These are phyloP conservation scores for Epirrita christyi DNA, from an alignment of 2,888 invertebrate species.

Conservation along the genomic window DNA sequence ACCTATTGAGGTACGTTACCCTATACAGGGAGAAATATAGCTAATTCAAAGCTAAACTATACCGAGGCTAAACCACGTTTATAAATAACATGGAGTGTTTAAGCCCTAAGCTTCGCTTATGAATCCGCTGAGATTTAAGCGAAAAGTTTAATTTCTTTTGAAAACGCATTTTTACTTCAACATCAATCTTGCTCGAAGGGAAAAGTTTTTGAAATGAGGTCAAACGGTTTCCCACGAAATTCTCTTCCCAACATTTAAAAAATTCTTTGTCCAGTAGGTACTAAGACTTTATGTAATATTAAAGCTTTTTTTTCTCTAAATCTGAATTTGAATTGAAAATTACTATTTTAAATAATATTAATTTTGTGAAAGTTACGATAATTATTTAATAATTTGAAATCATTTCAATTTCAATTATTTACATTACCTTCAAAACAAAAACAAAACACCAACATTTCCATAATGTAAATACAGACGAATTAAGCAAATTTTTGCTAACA, in stretches of 20 bases:
- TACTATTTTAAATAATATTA: no score
- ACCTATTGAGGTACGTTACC: no score
- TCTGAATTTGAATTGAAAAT: neutral
- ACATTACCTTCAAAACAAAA: neutral
- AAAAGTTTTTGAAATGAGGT: constrained; percentile 72
- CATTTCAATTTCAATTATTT: neutral
- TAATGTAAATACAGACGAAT: constrained; percentile 9
- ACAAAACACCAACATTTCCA: neutral
- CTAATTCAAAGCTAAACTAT: no score
- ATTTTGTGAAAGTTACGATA: no score
- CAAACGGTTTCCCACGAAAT: constrained; percentile 68
- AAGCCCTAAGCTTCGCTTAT: neutral
- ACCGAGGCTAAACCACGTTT: no score
- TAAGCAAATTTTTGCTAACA: constrained; percentile 23
- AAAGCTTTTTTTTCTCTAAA: constrained; percentile 5
- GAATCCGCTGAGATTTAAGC: constrained; percentile 26
- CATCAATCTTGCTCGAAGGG: constrained; percentile 73
- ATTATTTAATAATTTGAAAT: no score
- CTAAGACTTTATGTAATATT: constrained; percentile 50
- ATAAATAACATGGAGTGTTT: neutral
- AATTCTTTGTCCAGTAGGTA: constrained; percentile 58
- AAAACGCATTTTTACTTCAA: constrained; percentile 60
- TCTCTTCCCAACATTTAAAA: constrained; percentile 65
- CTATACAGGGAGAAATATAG: no score
- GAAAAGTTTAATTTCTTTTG: constrained; percentile 44